Base-by-base conservation (phyloP, 1,140 invertebrate genomes). In the Dolichoris vasculosae region DNA sequence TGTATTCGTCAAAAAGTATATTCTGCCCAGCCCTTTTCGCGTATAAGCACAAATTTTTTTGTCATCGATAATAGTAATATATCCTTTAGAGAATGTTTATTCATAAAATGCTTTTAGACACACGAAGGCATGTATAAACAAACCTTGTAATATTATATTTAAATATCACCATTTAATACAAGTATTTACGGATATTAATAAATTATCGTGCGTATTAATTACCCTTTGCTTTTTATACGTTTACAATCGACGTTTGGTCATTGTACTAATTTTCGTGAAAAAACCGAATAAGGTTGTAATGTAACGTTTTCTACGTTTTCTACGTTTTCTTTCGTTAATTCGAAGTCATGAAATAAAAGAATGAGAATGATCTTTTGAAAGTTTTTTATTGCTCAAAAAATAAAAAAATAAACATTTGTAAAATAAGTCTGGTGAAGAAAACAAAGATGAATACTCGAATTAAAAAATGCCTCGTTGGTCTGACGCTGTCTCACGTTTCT, bases 331-430 rank as follows among this genome's bases (percentile, higher is more conserved):
- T 11, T 51, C 30, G 17, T 51, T 69, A 35, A n/a, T 59, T 85
- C 4, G 35, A 80, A 69, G 32, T 38, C 26, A 26, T 75, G 9
- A 86, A 78, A 82, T 78, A 86, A 86, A 86, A 78, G 0, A 77
- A 81, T 79, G 51, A 55, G 78, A 78, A 82, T 82, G n/a, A 78
- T 73, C 11, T 71, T 85, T 55, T 40, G 11, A 78, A 73, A 82
- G 20, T 86, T 67, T 76, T 86, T 82, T 86, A 86, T 86, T 86
- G 59, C 48, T 85, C 71, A 76, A 85, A 79, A 84, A 75, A 78
- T 82, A 78, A 82, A 86, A 86, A 86, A 82, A 82, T 82, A 69
- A 82, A 82, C 55, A 78, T 67, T 82, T 82, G 17, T 17, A 67
- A 82, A 82, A 77, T 40, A 82, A 81, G 17, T 67, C n/a, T 67